A percentile compares a stretch with the other conserved stretches of the same genome.
Conservation (phyloP, 2,888 invertebrate genomes). For the Chironomus tentans region DNA sequence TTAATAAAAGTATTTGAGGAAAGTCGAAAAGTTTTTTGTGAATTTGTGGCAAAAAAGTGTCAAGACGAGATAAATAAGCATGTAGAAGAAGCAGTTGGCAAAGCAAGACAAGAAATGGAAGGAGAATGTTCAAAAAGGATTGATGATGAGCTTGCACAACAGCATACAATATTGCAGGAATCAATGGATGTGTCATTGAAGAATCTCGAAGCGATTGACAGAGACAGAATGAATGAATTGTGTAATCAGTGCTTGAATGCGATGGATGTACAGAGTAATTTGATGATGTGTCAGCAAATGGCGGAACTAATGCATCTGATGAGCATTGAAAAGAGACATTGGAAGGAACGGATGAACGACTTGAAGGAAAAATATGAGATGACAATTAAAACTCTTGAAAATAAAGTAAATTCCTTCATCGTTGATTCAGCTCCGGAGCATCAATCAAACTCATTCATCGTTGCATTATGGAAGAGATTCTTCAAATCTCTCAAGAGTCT, state of each 20-base stretch:
- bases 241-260: slow-evolving; percentile 10
- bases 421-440: background rate
- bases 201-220: background rate
- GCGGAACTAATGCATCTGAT: slow-evolving; percentile 4
- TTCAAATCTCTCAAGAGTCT: background rate
- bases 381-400: background rate
- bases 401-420: too few species aligned
- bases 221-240: background rate
- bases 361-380: background rate
- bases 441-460: slow-evolving; percentile 11
- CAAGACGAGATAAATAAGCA: background rate
- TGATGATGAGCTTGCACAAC: slow-evolving; percentile 2
- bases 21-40: background rate
- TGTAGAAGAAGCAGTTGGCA: background rate
- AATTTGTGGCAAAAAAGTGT: background rate
- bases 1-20: background rate
- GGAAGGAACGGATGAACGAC: background rate
- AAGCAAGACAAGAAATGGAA: background rate
- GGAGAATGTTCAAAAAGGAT: background rate
- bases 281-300: slow-evolving; percentile 9
- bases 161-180: background rate
- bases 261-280: slow-evolving; percentile 3
- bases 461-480: background rate
- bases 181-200: background rate
- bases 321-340: background rate